A percentile compares a stretch with the other conserved stretches of the same genome.
phyloP scores from a whole-genome alignment of 2,113 vertebrate genomes.

The Mungos mungo region DNA sequence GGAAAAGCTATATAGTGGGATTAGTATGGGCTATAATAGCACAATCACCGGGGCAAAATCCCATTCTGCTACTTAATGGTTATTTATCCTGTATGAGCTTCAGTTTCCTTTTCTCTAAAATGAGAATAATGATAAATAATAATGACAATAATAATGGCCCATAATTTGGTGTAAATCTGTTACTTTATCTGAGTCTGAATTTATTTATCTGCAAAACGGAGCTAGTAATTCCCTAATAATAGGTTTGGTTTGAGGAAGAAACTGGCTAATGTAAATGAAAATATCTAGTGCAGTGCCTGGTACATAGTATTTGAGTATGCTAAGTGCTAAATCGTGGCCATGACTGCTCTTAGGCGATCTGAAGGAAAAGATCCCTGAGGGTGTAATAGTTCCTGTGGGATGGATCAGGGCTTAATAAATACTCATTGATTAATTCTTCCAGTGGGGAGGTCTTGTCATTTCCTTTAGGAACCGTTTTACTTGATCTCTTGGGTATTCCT shows the following conservation, averaged over 20 bases:
- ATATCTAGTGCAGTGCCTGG: neutral
- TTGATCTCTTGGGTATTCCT: conserved; percentile 13
- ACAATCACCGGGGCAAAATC: neutral
- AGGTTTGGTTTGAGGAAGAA: conserved; percentile 54
- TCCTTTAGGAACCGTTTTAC: conserved; percentile 32
- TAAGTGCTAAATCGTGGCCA: neutral
- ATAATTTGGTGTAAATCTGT: conserved; percentile 13
- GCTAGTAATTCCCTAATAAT: neutral
- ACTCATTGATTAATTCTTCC: neutral
- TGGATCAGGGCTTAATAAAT: conserved; percentile 11
- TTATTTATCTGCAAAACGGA: conserved; percentile 15
- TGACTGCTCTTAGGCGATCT: conserved; percentile 29
- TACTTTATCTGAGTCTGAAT: conserved; percentile 42
- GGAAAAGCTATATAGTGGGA: neutral
- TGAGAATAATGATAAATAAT: conserved; percentile 38
- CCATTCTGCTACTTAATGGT: conserved; percentile 26
- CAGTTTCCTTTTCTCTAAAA: conserved; percentile 39
- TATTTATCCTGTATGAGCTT: neutral
- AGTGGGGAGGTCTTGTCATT: neutral
- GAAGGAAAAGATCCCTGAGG: conserved; percentile 20
- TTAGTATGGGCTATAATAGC: conserved; percentile 5
- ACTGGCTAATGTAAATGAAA: neutral
- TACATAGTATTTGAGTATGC: neutral
- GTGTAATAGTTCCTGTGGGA: neutral
- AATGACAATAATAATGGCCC: neutral